Evolutionary conservation across 2,888 invertebrate genomes (phyloP), one percentile per base, ranked within the genome.

Genomic region (Xestia ashworthii): DNA sequence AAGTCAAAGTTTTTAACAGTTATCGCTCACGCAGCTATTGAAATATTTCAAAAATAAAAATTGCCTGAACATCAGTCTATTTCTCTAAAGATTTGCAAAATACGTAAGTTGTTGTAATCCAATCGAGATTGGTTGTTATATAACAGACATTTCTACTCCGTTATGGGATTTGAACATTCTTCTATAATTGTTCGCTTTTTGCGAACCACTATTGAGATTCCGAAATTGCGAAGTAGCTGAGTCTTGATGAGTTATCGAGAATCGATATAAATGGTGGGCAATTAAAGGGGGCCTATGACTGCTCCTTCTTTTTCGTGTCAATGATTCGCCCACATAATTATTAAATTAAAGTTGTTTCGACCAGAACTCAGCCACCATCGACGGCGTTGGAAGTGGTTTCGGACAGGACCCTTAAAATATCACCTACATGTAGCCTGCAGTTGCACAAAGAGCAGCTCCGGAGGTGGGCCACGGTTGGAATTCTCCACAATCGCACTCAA

Each of bases 1-100:
- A 92, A 92, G 90, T 83, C 85, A 80, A 82, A 84, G 65, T 82
- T 82, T 82, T 85, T 89, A 88, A 92, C 88, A 77, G 87, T 55
- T 78, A 77, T 65, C 81, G 76, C 53, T 74, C 93, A 93, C 89
- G 93, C 92, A 86, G 92, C 75, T 72, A 76, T 76, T 70, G 69
- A 80, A 85, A 84, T 74, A 81, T 89, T 87, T 81, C 81, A 79
- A 88, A 87, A 88, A 84, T 58, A 62, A 9, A 69, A 81, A 68
- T 55, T 73, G 58, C 41, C 71, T 67, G 86, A 81, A 86, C 85
- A 81, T 89, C 32, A 32, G 32, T 32, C 79, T 74, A 85, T 78
- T 80, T 82, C 77, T 86, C 76, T 69, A 71, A 74, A 72, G 68
- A 78, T 81, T 88, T 71, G 80, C 77, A 83, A 84, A 84, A 87